phyloP scores from a whole-genome alignment of 2,888 invertebrate genomes.

The Mythimna impura region DNA sequence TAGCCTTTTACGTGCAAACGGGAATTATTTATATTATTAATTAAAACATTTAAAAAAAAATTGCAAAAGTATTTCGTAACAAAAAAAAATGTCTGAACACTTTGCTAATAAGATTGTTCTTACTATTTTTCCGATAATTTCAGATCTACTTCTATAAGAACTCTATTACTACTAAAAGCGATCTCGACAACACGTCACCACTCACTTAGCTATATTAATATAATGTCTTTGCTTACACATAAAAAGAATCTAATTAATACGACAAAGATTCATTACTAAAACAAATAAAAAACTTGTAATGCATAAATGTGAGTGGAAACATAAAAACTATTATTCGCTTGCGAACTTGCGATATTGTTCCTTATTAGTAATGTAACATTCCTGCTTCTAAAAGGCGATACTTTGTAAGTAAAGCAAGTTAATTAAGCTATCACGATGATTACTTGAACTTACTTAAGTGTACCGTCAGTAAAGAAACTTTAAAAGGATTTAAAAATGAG shows the following conservation, averaged over 20 bases:
- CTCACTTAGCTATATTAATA: constrained; percentile 50
- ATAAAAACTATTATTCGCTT: constrained; percentile 46
- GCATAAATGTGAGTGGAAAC: constrained; percentile 45
- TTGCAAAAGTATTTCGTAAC: too few species aligned
- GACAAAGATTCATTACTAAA: constrained; percentile 56
- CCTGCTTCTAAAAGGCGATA: constrained; percentile 48
- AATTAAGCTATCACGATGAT: constrained; percentile 58
- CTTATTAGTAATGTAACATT: constrained; percentile 64
- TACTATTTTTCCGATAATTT: neutral
- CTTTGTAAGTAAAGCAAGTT: constrained; percentile 49
- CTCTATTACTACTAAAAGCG: constrained; percentile 33
- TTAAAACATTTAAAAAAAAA: too few species aligned
- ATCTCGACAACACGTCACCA: constrained; percentile 6
- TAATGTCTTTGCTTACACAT: constrained; percentile 57
- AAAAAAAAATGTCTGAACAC: too few species aligned
- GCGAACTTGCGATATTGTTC: constrained; percentile 61
- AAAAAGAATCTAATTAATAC: constrained; percentile 53
- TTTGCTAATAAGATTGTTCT: too few species aligned
- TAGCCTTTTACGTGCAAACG: too few species aligned
- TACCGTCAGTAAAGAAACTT: constrained; percentile 5
- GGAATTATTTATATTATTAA: too few species aligned
- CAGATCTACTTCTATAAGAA: constrained; percentile 35
- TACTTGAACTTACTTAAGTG: constrained; percentile 20
- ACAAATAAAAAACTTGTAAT: constrained; percentile 56
- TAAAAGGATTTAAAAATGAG: neutral